phyloP scores from a whole-genome alignment of 2,888 invertebrate species.

The Palloptera scutellata region DNA sequence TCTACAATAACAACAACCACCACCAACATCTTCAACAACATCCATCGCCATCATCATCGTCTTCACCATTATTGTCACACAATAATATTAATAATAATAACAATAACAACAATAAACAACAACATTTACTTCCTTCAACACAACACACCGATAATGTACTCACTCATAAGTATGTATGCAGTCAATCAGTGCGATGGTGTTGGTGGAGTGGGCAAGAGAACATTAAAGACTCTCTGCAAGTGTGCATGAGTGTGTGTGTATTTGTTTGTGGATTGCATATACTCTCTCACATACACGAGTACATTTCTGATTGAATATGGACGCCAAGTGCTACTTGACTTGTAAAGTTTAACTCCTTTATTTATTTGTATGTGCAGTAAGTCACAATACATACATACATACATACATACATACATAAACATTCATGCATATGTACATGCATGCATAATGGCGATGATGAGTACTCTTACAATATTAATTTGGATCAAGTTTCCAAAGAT shows the following conservation, averaged over 20 bases:
- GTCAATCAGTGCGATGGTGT: no score
- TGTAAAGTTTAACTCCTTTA: conserved; percentile 14
- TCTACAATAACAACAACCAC: not conserved
- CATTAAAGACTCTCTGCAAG: not conserved
- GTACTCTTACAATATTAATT: conserved; percentile 27
- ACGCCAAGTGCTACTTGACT: conserved; percentile 31
- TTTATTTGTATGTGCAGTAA: no score
- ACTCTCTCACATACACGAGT: not conserved
- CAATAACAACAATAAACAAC: conserved; percentile 5
- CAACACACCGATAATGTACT: not conserved
- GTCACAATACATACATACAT: no score
- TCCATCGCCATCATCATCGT: conserved; percentile 11
- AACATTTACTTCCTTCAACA: not conserved
- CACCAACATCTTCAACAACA: not conserved
- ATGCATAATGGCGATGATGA: not conserved
- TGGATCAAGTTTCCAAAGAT: conserved; percentile 32
- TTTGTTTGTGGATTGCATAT: not conserved
- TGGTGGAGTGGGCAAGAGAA: no score
- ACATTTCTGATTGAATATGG: no score
- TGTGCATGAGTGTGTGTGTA: not conserved
- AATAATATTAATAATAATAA: not conserved
- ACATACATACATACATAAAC: not conserved
- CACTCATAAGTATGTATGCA: not conserved
- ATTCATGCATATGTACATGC: not conserved
- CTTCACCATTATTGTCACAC: conserved; percentile 20